Percentiles rank a stretch among this genome's conserved stretches.
Evolutionary conservation across 2,888 invertebrate genomes (phyloP).

Genomic region (Gryllus longicercus): DNA sequence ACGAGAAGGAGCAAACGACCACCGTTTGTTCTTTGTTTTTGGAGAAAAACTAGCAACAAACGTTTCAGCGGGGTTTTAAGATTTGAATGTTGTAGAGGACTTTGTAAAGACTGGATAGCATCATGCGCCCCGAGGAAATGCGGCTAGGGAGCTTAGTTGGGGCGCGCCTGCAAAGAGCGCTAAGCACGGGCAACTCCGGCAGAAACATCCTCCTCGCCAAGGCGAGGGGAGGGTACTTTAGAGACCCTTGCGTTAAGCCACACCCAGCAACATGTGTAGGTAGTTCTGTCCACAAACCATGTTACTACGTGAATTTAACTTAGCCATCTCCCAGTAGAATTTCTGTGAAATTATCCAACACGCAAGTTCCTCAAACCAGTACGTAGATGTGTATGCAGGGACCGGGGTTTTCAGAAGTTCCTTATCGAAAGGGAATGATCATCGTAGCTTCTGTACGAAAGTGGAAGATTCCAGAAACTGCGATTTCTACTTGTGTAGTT

Average conservation of each 20-base stretch:
- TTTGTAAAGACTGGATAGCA: neutral
- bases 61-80: neutral
- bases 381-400: no score
- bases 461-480: no score
- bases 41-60: neutral
- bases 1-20: no score
- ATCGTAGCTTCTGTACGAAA: no score
- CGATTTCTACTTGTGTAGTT: no score
- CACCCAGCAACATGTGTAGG: neutral
- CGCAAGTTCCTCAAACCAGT: no score
- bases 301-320: neutral
- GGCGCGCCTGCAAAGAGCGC: neutral
- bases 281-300: neutral
- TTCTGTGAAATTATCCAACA: neutral
- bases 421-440: no score
- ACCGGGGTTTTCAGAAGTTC: no score
- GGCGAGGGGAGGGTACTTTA: neutral
- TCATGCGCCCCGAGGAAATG: neutral
- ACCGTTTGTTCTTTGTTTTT: no score
- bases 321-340: neutral
- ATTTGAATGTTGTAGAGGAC: neutral
- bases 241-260: conserved; percentile 1
- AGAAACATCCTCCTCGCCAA: neutral
- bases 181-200: conserved; percentile 5
- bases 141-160: neutral